Evolutionary conservation across 2,113 vertebrate genomes (phyloP), one percentile per base, ranked within the genome.

Genomic region (Vulpes vulpes): DNA sequence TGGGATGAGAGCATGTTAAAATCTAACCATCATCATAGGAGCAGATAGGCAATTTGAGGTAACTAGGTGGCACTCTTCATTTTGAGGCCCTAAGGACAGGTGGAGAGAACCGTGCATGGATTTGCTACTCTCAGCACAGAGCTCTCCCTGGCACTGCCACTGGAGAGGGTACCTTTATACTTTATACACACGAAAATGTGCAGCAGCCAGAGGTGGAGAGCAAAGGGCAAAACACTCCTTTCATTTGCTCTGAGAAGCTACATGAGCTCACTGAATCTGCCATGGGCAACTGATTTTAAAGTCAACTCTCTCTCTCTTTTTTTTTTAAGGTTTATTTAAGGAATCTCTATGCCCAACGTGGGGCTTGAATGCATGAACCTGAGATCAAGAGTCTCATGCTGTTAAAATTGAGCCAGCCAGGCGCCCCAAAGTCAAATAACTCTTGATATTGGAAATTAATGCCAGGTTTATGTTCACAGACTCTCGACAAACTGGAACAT

Each of bases 401-500:
- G 43, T 78, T 78, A 51, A 3, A 27, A 17, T 8, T 78, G 43
- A 51, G 25, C 25, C 25, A 78, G 74, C 43, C 43, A 78, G 73
- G 43, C 0, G 25, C 43, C 25, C 76, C 51, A 53, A 32, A 55
- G 76, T 79, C 76, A 64, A 85, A 32, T 67, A 85, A 85, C 49
- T 35, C 17, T n/a, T 57, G 60, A 38, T 64, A 57, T 59, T 27
- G 97, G 73, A 89, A 95, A 89, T 6, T 57, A 35, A 25, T 35
- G 84, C 23, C 32, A 62, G 79, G 65, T 62, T 93, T 89, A 89
- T 3, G 89, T 32, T 95, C 87, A 94, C 9, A 94, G 88, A 69
- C 90, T 89, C 87, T 5, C 53, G 87, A 95, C 25, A 97, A 85
- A 22, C 55, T 93, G 35, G 49, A 89, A 80, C 32, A 94, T 12